phyloP scores from a whole-genome alignment of 2,888 invertebrate species.

The Amblyjoppa proteus region DNA sequence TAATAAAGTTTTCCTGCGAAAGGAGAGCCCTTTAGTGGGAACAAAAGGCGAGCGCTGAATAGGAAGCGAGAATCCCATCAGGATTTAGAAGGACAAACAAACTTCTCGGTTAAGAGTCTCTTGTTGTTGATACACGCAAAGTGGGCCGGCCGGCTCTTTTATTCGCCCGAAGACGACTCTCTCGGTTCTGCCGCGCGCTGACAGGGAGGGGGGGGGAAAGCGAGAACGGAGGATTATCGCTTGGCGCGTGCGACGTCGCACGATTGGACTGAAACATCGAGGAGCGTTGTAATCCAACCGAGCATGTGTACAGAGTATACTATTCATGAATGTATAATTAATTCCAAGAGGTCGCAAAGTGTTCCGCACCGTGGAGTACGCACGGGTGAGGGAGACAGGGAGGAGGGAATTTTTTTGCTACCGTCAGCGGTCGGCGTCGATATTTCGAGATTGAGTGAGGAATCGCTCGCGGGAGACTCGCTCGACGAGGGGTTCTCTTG shows the following conservation, averaged over 20 bases:
- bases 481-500: not conserved
- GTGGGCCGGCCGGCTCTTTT: not conserved
- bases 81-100: conserved; percentile 14
- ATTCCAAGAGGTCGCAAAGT: conserved; percentile 60
- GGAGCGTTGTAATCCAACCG: conserved; percentile 45
- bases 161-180: conserved; percentile 16
- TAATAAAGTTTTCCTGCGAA: not conserved
- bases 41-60: not conserved
- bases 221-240: conserved; percentile 30
- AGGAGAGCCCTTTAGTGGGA: not conserved
- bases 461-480: not conserved
- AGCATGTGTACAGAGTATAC: conserved; percentile 4
- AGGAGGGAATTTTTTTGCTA: not conserved
- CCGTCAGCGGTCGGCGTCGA: conserved; percentile 1
- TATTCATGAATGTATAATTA: conserved; percentile 57
- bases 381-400: not conserved
- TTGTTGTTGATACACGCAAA: not conserved
- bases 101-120: not conserved
- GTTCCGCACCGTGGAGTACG: conserved; percentile 20
- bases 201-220: not conserved
- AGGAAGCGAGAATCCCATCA: not conserved
- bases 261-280: conserved; percentile 38
- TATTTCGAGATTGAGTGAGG: conserved; percentile 11
- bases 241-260: conserved; percentile 21
- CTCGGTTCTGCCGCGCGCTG: not conserved